Conservation (phyloP, 2,888 invertebrate species). For the Saturnia pavonia region DNA sequence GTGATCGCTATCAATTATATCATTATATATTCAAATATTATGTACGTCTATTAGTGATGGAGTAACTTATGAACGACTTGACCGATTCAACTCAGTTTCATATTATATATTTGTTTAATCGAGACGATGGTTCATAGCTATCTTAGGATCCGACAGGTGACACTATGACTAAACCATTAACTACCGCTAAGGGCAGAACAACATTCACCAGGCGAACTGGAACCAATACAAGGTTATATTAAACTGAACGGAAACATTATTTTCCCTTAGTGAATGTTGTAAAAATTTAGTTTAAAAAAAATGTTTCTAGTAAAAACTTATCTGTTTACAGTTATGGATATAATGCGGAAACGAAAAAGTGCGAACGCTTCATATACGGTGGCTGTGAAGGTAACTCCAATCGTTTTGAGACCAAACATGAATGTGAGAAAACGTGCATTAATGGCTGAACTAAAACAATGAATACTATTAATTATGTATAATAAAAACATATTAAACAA, state of each 20-base stretch:
- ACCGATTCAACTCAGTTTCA: too few species aligned
- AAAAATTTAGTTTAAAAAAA: not conserved
- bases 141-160: too few species aligned
- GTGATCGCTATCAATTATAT: too few species aligned
- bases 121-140: too few species aligned
- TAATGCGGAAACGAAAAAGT: not conserved
- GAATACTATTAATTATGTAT: not conserved
- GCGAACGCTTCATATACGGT: not conserved
- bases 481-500: not conserved
- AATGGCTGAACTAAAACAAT: not conserved
- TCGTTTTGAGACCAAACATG: not conserved
- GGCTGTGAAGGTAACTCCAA: not conserved
- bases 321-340: constrained; percentile 5
- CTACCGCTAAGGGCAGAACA: too few species aligned
- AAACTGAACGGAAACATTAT: not conserved
- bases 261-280: not conserved
- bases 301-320: not conserved
- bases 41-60: too few species aligned
- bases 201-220: not conserved
- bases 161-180: too few species aligned
- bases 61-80: too few species aligned
- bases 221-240: not conserved
- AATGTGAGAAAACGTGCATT: not conserved
- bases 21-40: too few species aligned
- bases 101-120: too few species aligned